These are phyloP conservation scores for Tragopan temminckii DNA, from an alignment of 2,797 vertebrate species.

Conservation along the genomic window DNA sequence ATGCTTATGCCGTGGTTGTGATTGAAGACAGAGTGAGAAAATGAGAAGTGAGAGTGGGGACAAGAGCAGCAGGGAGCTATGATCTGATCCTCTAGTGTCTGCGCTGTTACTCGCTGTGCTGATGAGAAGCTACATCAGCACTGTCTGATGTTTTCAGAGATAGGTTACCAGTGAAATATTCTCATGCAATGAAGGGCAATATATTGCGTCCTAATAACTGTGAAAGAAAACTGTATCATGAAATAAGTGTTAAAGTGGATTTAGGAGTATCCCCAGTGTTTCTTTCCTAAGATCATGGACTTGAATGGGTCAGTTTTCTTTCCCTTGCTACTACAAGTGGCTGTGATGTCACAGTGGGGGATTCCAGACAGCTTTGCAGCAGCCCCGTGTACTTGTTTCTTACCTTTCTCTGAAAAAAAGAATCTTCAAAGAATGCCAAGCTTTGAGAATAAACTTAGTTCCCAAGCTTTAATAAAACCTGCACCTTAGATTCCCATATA, in stretches of 20 bases:
- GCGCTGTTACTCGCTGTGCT: background rate
- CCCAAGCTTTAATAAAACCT: background rate
- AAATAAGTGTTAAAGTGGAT: background rate
- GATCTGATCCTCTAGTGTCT: background rate
- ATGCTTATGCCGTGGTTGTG: accelerated
- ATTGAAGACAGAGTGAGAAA: background rate
- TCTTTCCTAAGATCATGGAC: background rate
- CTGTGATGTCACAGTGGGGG: background rate
- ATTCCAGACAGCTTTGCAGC: background rate
- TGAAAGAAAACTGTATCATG: background rate
- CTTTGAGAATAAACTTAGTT: background rate
- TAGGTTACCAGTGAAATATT: background rate
- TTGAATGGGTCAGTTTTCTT: background rate
- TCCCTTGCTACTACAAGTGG: background rate
- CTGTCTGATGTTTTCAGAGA: background rate
- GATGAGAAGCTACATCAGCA: background rate
- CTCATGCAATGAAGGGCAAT: background rate
- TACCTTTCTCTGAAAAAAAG: background rate
- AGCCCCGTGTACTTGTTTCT: background rate
- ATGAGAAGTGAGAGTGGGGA: background rate
- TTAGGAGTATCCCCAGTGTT: background rate
- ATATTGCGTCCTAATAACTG: background rate
- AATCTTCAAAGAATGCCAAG: background rate
- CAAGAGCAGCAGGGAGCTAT: background rate
- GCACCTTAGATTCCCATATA: background rate